Evolutionary conservation across 2,113 vertebrate species (phyloP), one percentile per base, ranked within the genome.

Genomic region (Passerina amoena): DNA sequence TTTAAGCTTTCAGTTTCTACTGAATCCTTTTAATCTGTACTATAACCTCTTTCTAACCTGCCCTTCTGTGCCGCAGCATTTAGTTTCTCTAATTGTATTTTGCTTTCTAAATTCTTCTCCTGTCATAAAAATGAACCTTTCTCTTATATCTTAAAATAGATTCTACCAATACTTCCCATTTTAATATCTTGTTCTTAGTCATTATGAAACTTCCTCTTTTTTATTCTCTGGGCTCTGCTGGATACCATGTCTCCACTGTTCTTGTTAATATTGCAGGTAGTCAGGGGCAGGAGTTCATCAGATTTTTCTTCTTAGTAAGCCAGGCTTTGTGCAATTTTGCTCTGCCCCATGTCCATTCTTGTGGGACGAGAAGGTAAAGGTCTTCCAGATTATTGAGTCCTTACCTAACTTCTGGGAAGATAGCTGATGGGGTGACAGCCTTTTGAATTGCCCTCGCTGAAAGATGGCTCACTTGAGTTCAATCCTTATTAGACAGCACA

Each of bases 41-140:
- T 65, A 3, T 95, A 83, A 90, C 94, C 92, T 95, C 83, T 90
- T 86, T 65, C 48, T 96, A 88, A 92, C 90, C 93, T 95, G 28
- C 28, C 71, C 44, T 70, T 83, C 63, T 88, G 33, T 86, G 82
- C 82, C 86, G 19, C n/a, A 68, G 37, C 53, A 57, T 93, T 88
- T 84, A 48, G 53, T 94, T 96, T 93, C 86, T 88, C 40, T 92
- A 88, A 83, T 92, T 86, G 66, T 88, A 50, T 94, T 96, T 94
- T 4, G 3, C 56, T 95, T 93, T 66, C 37, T 92, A 75, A 75
- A 94, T 86, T 84, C 61, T 68, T 92, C 68, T 87, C 30, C 73
- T 75, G 38, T 51, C 40, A 68, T 78, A 91, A 90, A 93, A 94
- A 71, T 2, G 28, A 93, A 56, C 0, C 0, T 60, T 94, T 90